Evolutionary conservation across 2,113 vertebrate genomes (phyloP).

Genomic region (Pomatorhinus ruficollis): DNA sequence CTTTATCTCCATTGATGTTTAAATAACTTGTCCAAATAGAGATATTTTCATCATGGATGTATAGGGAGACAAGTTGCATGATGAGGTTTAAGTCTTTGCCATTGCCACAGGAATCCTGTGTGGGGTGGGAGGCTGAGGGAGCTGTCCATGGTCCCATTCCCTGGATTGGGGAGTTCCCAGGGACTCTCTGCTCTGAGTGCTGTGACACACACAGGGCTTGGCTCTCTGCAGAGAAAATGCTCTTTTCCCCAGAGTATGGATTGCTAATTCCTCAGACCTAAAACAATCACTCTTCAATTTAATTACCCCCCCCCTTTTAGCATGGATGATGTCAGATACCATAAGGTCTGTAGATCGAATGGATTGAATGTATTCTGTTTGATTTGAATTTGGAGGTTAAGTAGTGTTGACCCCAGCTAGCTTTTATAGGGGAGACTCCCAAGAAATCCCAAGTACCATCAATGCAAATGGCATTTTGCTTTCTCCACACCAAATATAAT

Average conservation of each 20-base stretch:
- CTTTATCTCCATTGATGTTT: neutral
- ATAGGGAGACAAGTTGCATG: neutral
- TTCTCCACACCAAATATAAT: fast-evolving
- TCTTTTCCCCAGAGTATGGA: neutral
- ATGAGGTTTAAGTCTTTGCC: neutral
- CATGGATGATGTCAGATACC: constrained; percentile 4
- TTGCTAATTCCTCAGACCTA: neutral
- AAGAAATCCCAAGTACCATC: neutral
- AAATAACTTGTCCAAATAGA: neutral
- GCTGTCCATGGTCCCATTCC: neutral
- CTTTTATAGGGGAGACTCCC: neutral
- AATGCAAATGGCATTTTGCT: neutral
- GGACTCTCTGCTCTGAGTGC: neutral
- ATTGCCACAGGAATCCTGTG: fast-evolving
- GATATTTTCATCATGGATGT: neutral
- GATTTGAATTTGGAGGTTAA: constrained; percentile 17
- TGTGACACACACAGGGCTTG: neutral
- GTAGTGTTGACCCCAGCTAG: neutral
- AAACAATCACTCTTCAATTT: constrained; percentile 23
- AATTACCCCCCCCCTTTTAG: neutral
- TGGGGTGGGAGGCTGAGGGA: neutral
- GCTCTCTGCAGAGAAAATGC: neutral
- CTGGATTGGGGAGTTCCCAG: neutral
- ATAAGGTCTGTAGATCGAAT: neutral
- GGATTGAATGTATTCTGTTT: neutral